These are phyloP conservation scores for Chrysemys picta DNA, from an alignment of 2,113 vertebrate species.

Conservation along the genomic window DNA sequence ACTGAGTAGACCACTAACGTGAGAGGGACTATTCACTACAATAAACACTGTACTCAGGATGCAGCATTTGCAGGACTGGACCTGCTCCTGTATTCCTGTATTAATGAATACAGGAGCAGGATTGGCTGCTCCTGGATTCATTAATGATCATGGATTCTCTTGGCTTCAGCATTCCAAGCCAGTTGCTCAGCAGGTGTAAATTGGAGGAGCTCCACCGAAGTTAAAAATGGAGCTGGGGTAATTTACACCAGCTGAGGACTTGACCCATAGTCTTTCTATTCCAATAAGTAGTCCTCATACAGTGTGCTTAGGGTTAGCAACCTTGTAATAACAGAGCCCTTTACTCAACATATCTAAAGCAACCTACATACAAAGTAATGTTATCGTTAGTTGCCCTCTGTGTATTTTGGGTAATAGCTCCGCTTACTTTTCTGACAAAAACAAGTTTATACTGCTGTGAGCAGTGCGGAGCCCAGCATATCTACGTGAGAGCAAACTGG, in stretches of 20 bases:
- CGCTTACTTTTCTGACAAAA: background rate
- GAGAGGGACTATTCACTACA: conserved; percentile 20
- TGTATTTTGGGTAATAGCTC: background rate
- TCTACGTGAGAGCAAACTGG: background rate
- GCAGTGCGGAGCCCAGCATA: background rate
- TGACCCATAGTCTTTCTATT: fast-evolving
- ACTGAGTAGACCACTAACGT: background rate
- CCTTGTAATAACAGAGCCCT: background rate
- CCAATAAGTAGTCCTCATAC: background rate
- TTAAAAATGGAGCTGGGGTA: background rate
- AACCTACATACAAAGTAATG: background rate
- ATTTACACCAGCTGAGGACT: background rate
- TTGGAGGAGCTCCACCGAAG: background rate
- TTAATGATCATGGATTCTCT: background rate
- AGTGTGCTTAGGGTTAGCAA: background rate
- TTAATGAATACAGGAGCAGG: background rate
- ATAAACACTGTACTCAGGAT: background rate
- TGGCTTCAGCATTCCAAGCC: background rate
- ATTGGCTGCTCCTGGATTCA: background rate
- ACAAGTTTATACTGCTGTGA: background rate
- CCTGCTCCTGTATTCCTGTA: background rate
- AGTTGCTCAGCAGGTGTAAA: background rate
- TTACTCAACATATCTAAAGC: background rate
- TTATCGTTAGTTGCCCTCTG: background rate
- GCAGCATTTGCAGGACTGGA: background rate